Base-by-base conservation (phyloP, 2,888 invertebrate genomes). In the Aricia artaxerxes region DNA sequence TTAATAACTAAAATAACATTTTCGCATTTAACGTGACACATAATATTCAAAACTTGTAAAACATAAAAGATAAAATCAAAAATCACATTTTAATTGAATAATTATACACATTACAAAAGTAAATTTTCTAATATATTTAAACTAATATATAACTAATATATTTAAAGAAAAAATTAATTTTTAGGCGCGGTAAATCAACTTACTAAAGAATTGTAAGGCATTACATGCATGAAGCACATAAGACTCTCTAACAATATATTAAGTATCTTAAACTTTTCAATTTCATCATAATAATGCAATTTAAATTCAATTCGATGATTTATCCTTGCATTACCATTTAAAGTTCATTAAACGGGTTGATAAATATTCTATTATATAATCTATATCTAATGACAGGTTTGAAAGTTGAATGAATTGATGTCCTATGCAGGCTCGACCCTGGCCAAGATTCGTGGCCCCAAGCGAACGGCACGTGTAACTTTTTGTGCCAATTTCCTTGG, bases 401-500 rank as follows among this genome's bases (percentile, higher is more conserved):
- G 60, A 35, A 86, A 84, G 84, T 85, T 86, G 83, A 82, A 86
- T 85, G 88, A 90, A 91, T 91, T 90, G 90, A 90, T 89, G 88
- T 86, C 86, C 90, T 85, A 90, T 91, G 88, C 85, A 87, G 87
- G 86, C 84, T 85, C 85, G 87, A 86, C 89, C 90, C 87, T 88
- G 90, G 89, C 86, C 91, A 91, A 93, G 91, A 91, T 91, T 92
- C 92, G 93, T 93, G 89, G 93, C 93, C 91, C 87, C 86, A 84
- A 91, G 93, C 91, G 90, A 89, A 90, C 88, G 89, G 91, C 94
- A 93, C 93, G 93, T 94, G 94, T 93, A 93, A 91, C 90, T 94
- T 94, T 94, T 93, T 94, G 91, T 91, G 88, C 90, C 86, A 91
- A 92, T 89, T 90, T 90, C 89, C 86, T 90, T 90, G 90, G 91